A percentile compares a stretch with the other conserved stretches of the same genome.
phyloP scores from a whole-genome alignment of 1,140 invertebrate genomes.

The Lanistes nyassanus region DNA sequence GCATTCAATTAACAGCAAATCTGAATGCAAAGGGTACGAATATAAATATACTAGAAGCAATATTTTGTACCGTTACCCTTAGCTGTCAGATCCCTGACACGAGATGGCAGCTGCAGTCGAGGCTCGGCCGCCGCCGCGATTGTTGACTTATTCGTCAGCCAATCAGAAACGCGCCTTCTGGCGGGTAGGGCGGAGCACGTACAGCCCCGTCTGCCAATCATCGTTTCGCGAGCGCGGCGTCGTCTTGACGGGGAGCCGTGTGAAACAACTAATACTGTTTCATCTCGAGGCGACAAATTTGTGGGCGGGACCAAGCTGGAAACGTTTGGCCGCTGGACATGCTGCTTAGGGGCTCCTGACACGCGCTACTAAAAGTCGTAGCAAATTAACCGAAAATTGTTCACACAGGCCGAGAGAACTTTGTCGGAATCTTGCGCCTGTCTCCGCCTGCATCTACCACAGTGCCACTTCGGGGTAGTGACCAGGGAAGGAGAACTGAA shows the following conservation, averaged over 20 bases:
- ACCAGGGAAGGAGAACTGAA: no score
- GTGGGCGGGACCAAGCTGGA: no score
- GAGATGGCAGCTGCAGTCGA: conserved; percentile 12
- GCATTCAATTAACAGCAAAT: no score
- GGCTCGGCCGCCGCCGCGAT: not conserved
- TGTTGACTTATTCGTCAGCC: conserved; percentile 7
- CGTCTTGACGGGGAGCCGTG: not conserved
- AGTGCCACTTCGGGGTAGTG: no score
- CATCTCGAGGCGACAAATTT: conserved; percentile 4
- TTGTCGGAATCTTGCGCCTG: no score
- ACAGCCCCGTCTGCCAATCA: conserved; percentile 1
- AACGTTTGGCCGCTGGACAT: not conserved
- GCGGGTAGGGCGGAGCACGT: not conserved
- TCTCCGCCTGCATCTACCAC: no score
- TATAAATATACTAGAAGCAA: no score
- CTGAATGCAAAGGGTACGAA: no score
- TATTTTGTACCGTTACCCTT: no score
- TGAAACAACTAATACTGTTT: conserved; percentile 9
- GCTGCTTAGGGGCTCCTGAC: not conserved
- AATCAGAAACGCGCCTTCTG: not conserved
- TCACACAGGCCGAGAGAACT: no score
- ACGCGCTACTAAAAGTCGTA: no score
- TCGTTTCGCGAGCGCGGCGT: not conserved
- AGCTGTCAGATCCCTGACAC: conserved; percentile 6
- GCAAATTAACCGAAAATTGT: no score